phyloP scores from a whole-genome alignment of 23 tunicate species.

The Corella eumyota region DNA sequence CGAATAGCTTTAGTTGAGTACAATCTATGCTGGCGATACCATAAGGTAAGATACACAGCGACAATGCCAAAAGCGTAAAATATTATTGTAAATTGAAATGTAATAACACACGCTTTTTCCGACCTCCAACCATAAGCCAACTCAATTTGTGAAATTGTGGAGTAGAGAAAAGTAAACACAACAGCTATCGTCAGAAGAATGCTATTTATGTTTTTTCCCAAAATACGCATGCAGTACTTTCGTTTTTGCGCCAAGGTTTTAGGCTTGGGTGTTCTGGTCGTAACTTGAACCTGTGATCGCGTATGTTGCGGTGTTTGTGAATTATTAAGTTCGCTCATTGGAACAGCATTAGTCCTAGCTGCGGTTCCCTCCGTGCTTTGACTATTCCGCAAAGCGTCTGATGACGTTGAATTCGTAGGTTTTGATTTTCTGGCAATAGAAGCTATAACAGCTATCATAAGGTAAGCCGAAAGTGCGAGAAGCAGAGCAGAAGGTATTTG shows the following conservation, averaged over 20 bases:
- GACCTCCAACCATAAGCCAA: not conserved
- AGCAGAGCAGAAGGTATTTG: not conserved
- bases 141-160: not conserved
- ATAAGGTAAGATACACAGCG: not conserved
- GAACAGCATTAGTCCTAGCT: too few species aligned
- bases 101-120: not conserved
- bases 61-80: slow-evolving; percentile 2
- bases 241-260: too few species aligned
- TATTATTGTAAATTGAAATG: not conserved
- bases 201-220: too few species aligned
- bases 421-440: not conserved
- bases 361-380: too few species aligned
- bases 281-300: too few species aligned
- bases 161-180: not conserved
- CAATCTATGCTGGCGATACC: slow-evolving; percentile 4
- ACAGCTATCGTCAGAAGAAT: not conserved
- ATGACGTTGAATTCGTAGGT: not conserved
- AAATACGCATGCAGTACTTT: too few species aligned
- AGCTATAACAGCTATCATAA: not conserved
- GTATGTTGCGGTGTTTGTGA: too few species aligned
- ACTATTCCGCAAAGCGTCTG: not conserved
- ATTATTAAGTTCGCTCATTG: too few species aligned
- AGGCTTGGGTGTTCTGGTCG: too few species aligned
- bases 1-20: not conserved
- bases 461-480: not conserved